Evolutionary conservation across 1,140 invertebrate species (phyloP).

Genomic region (Polypedilum pembai): DNA sequence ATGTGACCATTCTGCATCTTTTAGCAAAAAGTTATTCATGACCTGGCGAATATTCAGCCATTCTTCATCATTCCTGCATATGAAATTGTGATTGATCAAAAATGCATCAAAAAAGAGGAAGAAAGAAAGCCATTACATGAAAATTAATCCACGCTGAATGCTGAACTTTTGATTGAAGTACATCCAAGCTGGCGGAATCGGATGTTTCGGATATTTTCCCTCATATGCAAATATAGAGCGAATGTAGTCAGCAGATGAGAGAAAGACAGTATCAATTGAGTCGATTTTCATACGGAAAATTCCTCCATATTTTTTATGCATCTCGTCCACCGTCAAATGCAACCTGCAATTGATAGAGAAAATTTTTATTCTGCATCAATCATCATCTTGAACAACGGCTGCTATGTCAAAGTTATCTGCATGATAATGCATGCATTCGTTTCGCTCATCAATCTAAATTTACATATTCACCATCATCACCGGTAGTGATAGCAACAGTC

Average conservation of each 20-base stretch:
- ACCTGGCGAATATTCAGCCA: conserved; percentile 63
- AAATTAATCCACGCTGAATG: conserved; percentile 70
- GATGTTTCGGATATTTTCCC: conserved; percentile 68
- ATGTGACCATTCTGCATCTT: conserved; percentile 45
- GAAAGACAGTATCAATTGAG: conserved; percentile 59
- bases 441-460: conserved; percentile 1
- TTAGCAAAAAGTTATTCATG: conserved; percentile 65
- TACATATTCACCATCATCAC: not conserved
- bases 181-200: conserved; percentile 73
- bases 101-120: not conserved
- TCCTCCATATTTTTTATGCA: conserved; percentile 64
- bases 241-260: conserved; percentile 52
- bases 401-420: not conserved
- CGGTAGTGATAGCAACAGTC: not conserved
- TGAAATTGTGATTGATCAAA: not conserved
- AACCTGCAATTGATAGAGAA: conserved; percentile 41
- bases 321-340: conserved; percentile 64
- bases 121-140: conserved; percentile 56
- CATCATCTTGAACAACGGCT: not conserved
- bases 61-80: conserved; percentile 62
- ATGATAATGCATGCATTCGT: not conserved
- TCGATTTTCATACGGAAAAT: conserved; percentile 66
- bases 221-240: conserved; percentile 64
- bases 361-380: not conserved
- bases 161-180: conserved; percentile 66